phyloP scores from a whole-genome alignment of 2,797 vertebrate species.

The Etheostoma nigrum region DNA sequence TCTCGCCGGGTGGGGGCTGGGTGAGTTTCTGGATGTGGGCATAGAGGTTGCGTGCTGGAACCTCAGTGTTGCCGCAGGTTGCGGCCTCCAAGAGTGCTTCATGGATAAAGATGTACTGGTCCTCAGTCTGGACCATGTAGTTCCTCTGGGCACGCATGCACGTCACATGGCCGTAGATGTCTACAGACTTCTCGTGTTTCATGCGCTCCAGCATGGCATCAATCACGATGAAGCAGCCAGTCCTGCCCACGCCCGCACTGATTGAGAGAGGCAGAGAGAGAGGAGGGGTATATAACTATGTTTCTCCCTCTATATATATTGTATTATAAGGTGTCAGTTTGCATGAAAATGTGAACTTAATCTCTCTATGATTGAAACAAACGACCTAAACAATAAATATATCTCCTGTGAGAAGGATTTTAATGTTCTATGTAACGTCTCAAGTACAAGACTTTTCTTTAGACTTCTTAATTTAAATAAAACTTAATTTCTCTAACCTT shows the following conservation, averaged over 20 bases:
- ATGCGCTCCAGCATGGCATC: conserved; percentile 97
- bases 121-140: conserved; percentile 98
- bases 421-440: too few species aligned
- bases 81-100: conserved; percentile 95
- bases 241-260: conserved; percentile 95
- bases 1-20: conserved; percentile 93
- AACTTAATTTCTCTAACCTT: background rate
- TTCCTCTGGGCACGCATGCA: conserved; percentile 97
- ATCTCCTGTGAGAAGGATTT: too few species aligned
- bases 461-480: too few species aligned
- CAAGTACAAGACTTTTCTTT: too few species aligned
- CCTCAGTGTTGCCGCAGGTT: conserved; percentile 93
- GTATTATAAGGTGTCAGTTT: background rate
- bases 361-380: too few species aligned
- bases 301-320: background rate
- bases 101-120: conserved; percentile 98
- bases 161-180: conserved; percentile 96
- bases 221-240: conserved; percentile 95
- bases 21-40: conserved; percentile 97
- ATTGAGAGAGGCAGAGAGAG: conserved; percentile 8
- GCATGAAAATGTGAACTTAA: background rate
- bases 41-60: conserved; percentile 93
- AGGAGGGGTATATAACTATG: background rate
- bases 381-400: too few species aligned
- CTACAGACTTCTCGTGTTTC: conserved; percentile 96